Percentiles rank a stretch among this genome's conserved stretches.
Conservation (phyloP, 2,797 vertebrate genomes). For the Denticeps clupeoides region DNA sequence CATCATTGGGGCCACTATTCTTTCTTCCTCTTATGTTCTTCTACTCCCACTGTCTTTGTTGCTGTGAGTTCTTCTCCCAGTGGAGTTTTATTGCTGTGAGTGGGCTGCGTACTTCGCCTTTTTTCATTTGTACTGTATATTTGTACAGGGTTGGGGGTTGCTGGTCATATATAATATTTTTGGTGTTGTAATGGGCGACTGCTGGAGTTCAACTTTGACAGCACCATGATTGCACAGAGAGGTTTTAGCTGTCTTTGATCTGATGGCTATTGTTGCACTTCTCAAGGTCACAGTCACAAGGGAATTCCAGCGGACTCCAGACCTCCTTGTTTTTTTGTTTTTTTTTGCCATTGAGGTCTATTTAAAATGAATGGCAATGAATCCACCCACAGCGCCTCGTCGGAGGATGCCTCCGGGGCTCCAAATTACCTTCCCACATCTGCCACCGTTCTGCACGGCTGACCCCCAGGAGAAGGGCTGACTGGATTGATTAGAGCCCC, state of each 20-base stretch:
- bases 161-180: too few species aligned
- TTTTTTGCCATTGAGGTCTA: conserved; percentile 41
- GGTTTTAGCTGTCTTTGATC: too few species aligned
- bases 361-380: conserved; percentile 36
- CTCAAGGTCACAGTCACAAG: neutral
- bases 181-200: too few species aligned
- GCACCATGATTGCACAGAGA: too few species aligned
- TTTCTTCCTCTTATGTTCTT: neutral
- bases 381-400: conserved; percentile 54
- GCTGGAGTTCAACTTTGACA: too few species aligned
- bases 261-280: too few species aligned
- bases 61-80: conserved; percentile 9
- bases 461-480: conserved; percentile 26
- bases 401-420: conserved; percentile 40
- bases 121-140: too few species aligned
- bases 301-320: neutral
- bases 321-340: neutral
- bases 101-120: too few species aligned
- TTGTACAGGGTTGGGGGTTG: too few species aligned
- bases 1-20: too few species aligned
- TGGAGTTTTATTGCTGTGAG: too few species aligned
- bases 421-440: conserved; percentile 53
- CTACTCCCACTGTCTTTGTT: conserved; percentile 4
- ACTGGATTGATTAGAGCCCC: conserved; percentile 51
- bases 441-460: conserved; percentile 43